These are phyloP conservation scores for Gopherus evgoodei DNA, from an alignment of 2,113 vertebrate species.

Conservation along the genomic window DNA sequence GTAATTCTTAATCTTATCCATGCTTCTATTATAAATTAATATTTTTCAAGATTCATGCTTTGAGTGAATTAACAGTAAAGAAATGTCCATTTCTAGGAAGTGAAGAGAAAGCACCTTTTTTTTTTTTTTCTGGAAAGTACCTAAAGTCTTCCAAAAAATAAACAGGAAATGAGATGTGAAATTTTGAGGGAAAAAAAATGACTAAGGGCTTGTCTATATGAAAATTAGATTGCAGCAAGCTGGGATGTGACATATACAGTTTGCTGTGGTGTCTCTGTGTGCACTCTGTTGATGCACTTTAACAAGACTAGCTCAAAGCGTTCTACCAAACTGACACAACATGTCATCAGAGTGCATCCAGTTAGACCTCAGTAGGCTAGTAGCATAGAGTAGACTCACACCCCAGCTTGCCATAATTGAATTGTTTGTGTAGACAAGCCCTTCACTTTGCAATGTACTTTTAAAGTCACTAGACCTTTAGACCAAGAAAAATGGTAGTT, in stretches of 20 bases:
- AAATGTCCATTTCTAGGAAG: background rate
- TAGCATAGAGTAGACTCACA: background rate
- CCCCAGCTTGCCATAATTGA: background rate
- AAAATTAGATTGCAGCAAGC: background rate
- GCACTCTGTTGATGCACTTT: background rate
- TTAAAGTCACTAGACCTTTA: background rate
- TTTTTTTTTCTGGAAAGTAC: background rate
- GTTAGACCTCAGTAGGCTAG: background rate
- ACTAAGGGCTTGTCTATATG: background rate
- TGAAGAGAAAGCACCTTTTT: background rate
- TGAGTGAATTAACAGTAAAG: background rate
- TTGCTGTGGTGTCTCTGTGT: background rate
- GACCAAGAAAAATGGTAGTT: background rate
- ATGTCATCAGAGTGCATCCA: background rate
- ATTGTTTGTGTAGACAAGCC: background rate
- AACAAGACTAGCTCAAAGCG: background rate
- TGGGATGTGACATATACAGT: background rate
- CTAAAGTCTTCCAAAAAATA: background rate
- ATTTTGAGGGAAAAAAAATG: background rate
- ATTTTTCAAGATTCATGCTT: background rate
- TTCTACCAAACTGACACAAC: background rate
- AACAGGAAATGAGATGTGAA: background rate
- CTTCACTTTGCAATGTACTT: background rate
- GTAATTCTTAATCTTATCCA: background rate
- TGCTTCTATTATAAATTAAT: background rate